phyloP scores from a whole-genome alignment of 2,888 invertebrate species.

The Cheilosia pagana region DNA sequence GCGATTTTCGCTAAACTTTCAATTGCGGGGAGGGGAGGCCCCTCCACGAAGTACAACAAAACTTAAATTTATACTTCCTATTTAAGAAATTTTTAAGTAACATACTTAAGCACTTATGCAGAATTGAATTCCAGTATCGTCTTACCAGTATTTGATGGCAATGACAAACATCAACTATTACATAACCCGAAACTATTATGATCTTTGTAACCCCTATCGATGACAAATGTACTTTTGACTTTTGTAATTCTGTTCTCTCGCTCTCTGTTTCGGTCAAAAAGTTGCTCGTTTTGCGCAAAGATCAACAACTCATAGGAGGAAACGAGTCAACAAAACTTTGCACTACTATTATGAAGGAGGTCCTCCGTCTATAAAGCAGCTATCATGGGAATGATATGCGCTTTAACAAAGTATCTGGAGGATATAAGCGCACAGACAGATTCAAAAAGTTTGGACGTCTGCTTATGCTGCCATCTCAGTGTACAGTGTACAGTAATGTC shows the following conservation, averaged over 20 bases:
- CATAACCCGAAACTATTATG: slow-evolving; percentile 34
- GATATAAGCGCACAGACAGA: slow-evolving; percentile 29
- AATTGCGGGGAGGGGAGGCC: too few relatives aligned
- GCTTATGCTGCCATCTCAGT: slow-evolving; percentile 24
- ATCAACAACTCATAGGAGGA: slow-evolving; percentile 18
- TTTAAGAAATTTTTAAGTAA: too few relatives aligned
- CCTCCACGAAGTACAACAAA: too few relatives aligned
- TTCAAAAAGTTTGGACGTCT: slow-evolving; percentile 45
- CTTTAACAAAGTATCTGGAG: slow-evolving; percentile 36
- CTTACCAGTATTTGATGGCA: too few relatives aligned
- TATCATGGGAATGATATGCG: slow-evolving; percentile 56
- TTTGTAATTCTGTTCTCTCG: slow-evolving; percentile 21
- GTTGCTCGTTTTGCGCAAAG: slow-evolving; percentile 46
- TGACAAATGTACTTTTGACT: slow-evolving; percentile 63
- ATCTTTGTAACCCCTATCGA: slow-evolving; percentile 56
- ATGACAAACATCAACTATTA: slow-evolving; percentile 18
- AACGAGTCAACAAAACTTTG: slow-evolving; percentile 58
- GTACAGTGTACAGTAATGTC: background rate
- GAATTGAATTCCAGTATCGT: background rate
- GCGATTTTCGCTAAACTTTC: slow-evolving; percentile 20
- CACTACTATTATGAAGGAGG: slow-evolving; percentile 42
- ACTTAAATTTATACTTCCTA: too few relatives aligned
- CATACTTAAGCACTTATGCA: background rate
- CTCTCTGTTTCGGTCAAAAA: slow-evolving; percentile 38
- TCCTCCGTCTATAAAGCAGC: slow-evolving; percentile 12